Evolutionary conservation across 1,140 invertebrate genomes (phyloP).

Genomic region (Apis cerana): DNA sequence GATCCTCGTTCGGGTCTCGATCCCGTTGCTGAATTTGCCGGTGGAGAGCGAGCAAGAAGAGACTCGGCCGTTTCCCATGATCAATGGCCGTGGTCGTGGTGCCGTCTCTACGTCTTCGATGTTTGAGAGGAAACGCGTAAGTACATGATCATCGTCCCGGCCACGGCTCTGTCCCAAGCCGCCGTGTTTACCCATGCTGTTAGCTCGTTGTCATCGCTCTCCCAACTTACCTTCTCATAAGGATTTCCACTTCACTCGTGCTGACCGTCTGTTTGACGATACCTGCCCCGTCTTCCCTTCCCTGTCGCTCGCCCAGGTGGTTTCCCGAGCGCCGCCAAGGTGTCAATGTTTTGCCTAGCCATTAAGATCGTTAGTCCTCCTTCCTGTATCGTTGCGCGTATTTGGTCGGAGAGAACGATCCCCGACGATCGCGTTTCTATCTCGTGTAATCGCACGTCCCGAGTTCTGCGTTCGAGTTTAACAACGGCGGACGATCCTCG

Average conservation of each 20-base stretch:
- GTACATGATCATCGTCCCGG: conserved; percentile 74
- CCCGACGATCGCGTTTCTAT: conserved; percentile 2
- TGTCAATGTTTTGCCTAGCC: conserved; percentile 79
- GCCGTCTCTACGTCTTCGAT: conserved; percentile 63
- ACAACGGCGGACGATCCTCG: too few relatives aligned
- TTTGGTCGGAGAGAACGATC: conserved; percentile 16
- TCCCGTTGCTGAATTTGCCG: conserved; percentile 35
- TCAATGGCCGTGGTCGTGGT: conserved; percentile 54
- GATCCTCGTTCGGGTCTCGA: conserved; percentile 3
- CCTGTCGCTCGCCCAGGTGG: conserved; percentile 64
- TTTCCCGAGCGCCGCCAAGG: conserved; percentile 72
- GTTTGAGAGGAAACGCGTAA: conserved; percentile 79
- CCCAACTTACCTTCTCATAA: conserved; percentile 76
- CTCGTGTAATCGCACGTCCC: too few relatives aligned
- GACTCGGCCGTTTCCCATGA: conserved; percentile 63
- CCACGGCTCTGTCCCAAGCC: conserved; percentile 74
- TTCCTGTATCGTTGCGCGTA: conserved; percentile 43
- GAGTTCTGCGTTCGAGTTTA: too few relatives aligned
- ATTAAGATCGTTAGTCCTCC: conserved; percentile 75
- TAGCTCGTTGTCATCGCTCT: conserved; percentile 79
- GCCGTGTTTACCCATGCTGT: conserved; percentile 78
- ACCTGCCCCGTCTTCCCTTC: conserved; percentile 60
- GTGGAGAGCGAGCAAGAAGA: neutral
- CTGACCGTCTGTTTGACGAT: conserved; percentile 75
- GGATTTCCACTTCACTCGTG: conserved; percentile 67